Evolutionary conservation across 2,797 vertebrate genomes (phyloP), one percentile per base, ranked within the genome.

Genomic region (Ctenosaura bakeri): DNA sequence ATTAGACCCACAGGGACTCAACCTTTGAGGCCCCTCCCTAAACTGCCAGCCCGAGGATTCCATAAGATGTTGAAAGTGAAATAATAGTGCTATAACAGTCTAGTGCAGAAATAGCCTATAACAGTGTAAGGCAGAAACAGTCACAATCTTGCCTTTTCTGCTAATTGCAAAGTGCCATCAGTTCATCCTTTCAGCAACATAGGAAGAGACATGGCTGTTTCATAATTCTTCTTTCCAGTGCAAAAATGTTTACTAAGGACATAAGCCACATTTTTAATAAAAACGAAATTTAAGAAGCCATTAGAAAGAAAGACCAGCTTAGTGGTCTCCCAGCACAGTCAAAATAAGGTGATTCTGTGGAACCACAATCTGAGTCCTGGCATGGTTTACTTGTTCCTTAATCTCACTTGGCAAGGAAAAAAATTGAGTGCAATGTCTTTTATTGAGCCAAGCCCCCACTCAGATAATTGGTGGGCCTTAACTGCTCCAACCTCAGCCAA

Each of bases 301-400:
- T 93, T 92, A 88, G n/a, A 84, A 95, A 88, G 20, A 73, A 20
- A 90, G 62, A 32, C 66, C 54, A 52, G 69, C 46, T 89, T 90
- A 84, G 74, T 83, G 38, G 42, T 90, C 66, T 92, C 32, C 79
- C 71, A 92, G 50, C 50, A 6, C 2, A 56, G 50, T 86, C 4
- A 92, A 94, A 95, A 93, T 92, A 91, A 84, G 91, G 92, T 84
- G 8, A 91, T 93, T 93, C 50, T 56, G 62, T 64, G 56, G 77
- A 88, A 91, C 87, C 46, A 84, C 46, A 66, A 32, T 50, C 83
- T 92, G 38, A 80, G 24, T 13, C 59, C 90, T 93, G 86, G 78
- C 88, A 91, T 92, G 20, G 64, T 76, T 93, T 35, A 85, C 50
- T 88, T 66, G 88, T 87, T 26, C 86, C 87, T 80, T 89, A 93